phyloP scores from a whole-genome alignment of 2,113 vertebrate species.

The Labeo catla region DNA sequence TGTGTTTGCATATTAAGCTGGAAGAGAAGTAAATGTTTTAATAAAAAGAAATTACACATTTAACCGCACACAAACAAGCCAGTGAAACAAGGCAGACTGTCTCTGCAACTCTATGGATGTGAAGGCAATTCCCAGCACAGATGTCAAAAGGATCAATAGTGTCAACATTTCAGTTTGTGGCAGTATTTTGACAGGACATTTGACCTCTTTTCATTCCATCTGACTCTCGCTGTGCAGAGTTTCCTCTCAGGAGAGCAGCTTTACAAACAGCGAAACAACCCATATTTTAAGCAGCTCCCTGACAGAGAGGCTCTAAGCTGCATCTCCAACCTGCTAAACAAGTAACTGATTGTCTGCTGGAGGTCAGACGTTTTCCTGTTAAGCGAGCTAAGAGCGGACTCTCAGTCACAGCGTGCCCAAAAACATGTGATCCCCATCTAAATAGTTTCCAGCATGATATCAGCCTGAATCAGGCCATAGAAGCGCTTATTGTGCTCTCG shows the following conservation, averaged over 20 bases:
- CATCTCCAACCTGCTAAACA: conserved; percentile 65
- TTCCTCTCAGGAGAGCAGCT: conserved; percentile 45
- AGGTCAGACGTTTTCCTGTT: conserved; percentile 68
- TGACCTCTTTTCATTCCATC: conserved; percentile 41
- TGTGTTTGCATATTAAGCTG: background rate
- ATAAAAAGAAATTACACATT: background rate
- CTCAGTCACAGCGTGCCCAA: conserved; percentile 64
- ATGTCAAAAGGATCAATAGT: conserved; percentile 44
- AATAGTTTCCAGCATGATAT: conserved; percentile 82
- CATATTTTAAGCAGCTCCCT: conserved; percentile 41
- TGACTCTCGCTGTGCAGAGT: conserved; percentile 34
- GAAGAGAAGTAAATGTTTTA: background rate
- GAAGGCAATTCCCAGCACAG: background rate
- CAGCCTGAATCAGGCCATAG: conserved; percentile 75
- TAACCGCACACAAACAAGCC: background rate
- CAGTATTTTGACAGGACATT: conserved; percentile 23
- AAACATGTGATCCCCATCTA: conserved; percentile 78
- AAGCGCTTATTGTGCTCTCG: conserved; percentile 70
- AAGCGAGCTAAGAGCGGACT: conserved; percentile 73
- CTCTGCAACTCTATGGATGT: background rate
- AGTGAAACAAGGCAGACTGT: background rate
- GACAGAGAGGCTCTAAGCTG: conserved; percentile 47
- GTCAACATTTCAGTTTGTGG: conserved; percentile 29
- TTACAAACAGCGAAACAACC: conserved; percentile 44
- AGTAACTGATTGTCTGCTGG: conserved; percentile 70